Base-by-base conservation (phyloP, 2,888 invertebrate species). In the Calliphora vomitoria region DNA sequence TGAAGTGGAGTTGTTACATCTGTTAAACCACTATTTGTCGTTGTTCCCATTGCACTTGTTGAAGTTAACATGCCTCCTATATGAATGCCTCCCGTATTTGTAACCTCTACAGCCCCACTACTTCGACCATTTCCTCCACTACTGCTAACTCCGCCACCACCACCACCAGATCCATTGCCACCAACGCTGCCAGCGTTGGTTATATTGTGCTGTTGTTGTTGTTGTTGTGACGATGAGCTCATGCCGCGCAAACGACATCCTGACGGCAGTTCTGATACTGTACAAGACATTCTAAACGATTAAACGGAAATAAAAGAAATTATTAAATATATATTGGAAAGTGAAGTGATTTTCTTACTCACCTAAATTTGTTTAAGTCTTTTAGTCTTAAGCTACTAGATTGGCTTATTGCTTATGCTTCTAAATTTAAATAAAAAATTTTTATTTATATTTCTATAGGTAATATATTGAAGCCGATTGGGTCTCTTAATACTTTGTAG, bases 241-340 rank as follows among this genome's bases (percentile, higher is more conserved):
- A 94, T 93, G 90, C 94, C 94, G 90, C 94, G 94, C 90, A 94
- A 91, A 87, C 94, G 93, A 92, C 93, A 94, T 91, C 93, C 94
- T 91, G 93, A 92, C 90, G 94, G 94, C 91, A 94, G 90, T 91
- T 94, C 95, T 91, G 95, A 95, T 91, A 95, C 94, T 92, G 95
- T 94, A 93, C 95, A 95, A 94, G 95, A 95, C 95, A 95, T 95
- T 94, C 95, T 94, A 86, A 38, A 64, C 6, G 3, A 53, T 64
- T 78, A 2, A 68, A 35, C 35, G 6, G 35, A 35, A 35, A 35
- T 6, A 15, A 74, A 66, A 18, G 15, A 35, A 18, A 53, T 35
- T n/a, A 47, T 78, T 55, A 62, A 81, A 64, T 20, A 60, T 13
- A 18, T 4, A 44, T n/a, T n/a, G 3, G 50, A 35, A 35, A n/a